Evolutionary conservation across 2,113 vertebrate genomes (phyloP).

Genomic region (Etia nguti): DNA sequence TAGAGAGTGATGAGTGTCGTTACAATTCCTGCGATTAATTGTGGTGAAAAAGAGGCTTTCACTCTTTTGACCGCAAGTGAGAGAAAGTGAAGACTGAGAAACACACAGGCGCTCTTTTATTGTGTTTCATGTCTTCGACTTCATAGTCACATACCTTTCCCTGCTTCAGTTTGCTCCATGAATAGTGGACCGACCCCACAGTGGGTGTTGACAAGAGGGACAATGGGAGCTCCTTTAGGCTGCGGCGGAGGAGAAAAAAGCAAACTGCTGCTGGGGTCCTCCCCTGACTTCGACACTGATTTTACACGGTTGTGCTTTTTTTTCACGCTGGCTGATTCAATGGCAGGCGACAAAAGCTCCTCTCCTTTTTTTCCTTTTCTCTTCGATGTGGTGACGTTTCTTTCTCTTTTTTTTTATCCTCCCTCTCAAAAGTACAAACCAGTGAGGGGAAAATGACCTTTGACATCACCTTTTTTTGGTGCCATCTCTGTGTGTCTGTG

Average conservation of each 20-base stretch:
- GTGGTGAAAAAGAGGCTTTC: not conserved
- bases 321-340: conserved; percentile 69
- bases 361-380: conserved; percentile 19
- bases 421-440: conserved; percentile 63
- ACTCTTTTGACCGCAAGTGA: not conserved
- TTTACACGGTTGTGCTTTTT: conserved; percentile 77
- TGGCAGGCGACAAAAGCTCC: conserved; percentile 66
- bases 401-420: not conserved
- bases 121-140: conserved; percentile 48
- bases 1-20: conserved; percentile 4
- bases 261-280: conserved; percentile 56
- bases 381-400: conserved; percentile 30
- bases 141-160: conserved; percentile 63
- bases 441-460: conserved; percentile 62
- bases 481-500: conserved; percentile 19
- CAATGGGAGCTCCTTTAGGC: conserved; percentile 70
- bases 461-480: conserved; percentile 64
- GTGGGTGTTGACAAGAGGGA: conserved; percentile 64
- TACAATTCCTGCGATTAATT: not conserved
- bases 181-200: conserved; percentile 44
- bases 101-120: conserved; percentile 9
- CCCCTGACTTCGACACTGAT: conserved; percentile 71
- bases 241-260: conserved; percentile 41
- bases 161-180: conserved; percentile 52
- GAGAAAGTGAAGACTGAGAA: not conserved